A percentile compares a stretch with the other conserved stretches of the same genome.
Conservation (phyloP, 2,113 vertebrate species). For the Tricholaema leucomelas region DNA sequence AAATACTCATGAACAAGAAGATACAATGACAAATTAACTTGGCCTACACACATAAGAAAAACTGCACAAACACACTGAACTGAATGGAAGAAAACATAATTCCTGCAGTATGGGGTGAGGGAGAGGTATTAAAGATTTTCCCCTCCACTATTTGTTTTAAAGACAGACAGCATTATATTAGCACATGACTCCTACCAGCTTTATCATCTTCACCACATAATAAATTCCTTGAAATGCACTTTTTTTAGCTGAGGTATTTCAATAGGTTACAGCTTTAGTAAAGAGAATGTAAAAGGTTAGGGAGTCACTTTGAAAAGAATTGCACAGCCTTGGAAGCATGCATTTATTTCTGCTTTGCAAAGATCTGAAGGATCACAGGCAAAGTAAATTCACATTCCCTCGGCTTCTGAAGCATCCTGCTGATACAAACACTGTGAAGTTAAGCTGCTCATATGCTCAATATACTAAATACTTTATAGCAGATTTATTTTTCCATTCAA, state of each 20-base stretch:
- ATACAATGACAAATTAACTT: neutral
- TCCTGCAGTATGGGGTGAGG: neutral
- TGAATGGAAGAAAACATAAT: neutral
- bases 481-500: conserved; percentile 54
- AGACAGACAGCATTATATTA: neutral
- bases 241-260: neutral
- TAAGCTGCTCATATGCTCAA: conserved; percentile 35
- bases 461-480: conserved; percentile 46
- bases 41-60: neutral
- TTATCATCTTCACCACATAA: neutral
- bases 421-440: conserved; percentile 31
- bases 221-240: neutral
- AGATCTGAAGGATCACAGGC: neutral
- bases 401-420: conserved; percentile 42
- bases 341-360: neutral
- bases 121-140: neutral
- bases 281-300: neutral
- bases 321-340: neutral
- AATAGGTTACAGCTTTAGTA: neutral
- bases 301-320: neutral
- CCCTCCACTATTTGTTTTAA: neutral
- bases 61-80: neutral
- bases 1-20: neutral
- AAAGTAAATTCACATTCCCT: conserved; percentile 16
- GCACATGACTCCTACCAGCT: neutral